Evolutionary conservation across 37 sponge, comb jelly and placozoan genomes (phyloP).

Genomic region (Dysidea cf. avara): DNA sequence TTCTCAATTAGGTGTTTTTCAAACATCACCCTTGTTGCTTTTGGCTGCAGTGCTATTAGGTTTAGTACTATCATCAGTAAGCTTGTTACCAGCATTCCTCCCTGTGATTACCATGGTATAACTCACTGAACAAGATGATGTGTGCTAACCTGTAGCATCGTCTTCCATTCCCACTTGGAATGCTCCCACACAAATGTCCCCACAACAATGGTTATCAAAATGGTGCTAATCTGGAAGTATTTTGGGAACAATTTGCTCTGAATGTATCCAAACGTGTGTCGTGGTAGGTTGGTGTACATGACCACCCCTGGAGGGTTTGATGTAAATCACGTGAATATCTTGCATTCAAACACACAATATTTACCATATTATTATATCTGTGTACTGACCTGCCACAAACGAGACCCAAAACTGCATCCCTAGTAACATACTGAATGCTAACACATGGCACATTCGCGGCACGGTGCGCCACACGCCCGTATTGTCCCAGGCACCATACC

Average conservation of each 20-base stretch:
- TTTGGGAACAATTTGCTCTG: slow-evolving; percentile 83
- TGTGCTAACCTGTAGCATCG: slow-evolving; percentile 52
- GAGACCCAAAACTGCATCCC: slow-evolving; percentile 70
- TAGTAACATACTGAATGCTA: slow-evolving; percentile 33
- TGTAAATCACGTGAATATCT: not conserved
- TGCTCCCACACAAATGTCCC: slow-evolving; percentile 50
- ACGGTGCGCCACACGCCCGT: not conserved
- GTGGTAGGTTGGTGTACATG: slow-evolving; percentile 68
- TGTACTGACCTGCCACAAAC: slow-evolving; percentile 63
- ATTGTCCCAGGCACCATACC: not conserved
- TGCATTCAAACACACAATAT: not conserved
- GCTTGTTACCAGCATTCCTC: too few relatives aligned
- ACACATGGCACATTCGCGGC: slow-evolving; percentile 28
- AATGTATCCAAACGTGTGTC: slow-evolving; percentile 73
- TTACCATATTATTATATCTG: not conserved
- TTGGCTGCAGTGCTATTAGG: slow-evolving; percentile 44
- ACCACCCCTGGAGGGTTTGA: slow-evolving; percentile 36
- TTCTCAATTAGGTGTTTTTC: slow-evolving; percentile 56
- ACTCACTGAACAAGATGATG: too few relatives aligned
- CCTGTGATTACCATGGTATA: too few relatives aligned
- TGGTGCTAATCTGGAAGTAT: slow-evolving; percentile 61
- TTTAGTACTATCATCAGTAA: slow-evolving; percentile 9
- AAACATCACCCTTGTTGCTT: slow-evolving; percentile 23
- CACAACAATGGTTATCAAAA: slow-evolving; percentile 28
- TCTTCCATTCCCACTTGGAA: slow-evolving; percentile 42